Evolutionary conservation across 2,113 vertebrate species (phyloP).

Genomic region (Ailurus styani): DNA sequence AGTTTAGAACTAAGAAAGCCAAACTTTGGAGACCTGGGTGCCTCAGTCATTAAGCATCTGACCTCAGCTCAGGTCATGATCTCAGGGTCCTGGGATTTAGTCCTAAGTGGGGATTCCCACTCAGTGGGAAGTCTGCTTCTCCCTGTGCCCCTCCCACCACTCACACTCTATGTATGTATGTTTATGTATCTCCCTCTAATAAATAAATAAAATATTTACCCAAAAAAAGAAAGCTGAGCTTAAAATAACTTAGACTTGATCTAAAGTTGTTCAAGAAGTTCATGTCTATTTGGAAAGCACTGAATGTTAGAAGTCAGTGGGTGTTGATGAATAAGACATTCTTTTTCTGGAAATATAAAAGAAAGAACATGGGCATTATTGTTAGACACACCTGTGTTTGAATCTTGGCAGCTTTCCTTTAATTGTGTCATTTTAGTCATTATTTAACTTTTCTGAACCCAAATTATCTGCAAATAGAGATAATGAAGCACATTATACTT

Average conservation of each 20-base stretch:
- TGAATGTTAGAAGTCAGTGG: background rate
- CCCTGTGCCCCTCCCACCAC: too few species aligned
- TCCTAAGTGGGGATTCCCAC: too few species aligned
- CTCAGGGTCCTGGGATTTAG: too few species aligned
- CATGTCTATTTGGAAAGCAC: background rate
- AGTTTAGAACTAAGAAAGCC: background rate
- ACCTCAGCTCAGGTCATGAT: too few species aligned
- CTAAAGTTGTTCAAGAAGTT: background rate
- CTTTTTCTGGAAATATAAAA: background rate
- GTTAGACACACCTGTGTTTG: background rate
- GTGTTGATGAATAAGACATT: background rate
- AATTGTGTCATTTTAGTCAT: background rate
- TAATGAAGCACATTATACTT: background rate
- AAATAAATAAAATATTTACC: too few species aligned
- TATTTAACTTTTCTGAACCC: constrained; percentile 17
- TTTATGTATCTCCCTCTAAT: too few species aligned
- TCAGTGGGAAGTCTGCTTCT: too few species aligned
- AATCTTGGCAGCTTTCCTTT: background rate
- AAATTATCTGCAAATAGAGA: background rate
- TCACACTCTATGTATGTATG: too few species aligned
- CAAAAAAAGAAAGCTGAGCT: background rate
- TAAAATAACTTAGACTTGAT: background rate
- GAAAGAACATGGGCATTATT: background rate
- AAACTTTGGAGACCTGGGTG: background rate
- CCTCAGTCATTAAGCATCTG: too few species aligned